Percentiles rank a stretch among this genome's conserved stretches.
Evolutionary conservation across 1,140 invertebrate species (phyloP).

Genomic region (Nasonia longicornis): DNA sequence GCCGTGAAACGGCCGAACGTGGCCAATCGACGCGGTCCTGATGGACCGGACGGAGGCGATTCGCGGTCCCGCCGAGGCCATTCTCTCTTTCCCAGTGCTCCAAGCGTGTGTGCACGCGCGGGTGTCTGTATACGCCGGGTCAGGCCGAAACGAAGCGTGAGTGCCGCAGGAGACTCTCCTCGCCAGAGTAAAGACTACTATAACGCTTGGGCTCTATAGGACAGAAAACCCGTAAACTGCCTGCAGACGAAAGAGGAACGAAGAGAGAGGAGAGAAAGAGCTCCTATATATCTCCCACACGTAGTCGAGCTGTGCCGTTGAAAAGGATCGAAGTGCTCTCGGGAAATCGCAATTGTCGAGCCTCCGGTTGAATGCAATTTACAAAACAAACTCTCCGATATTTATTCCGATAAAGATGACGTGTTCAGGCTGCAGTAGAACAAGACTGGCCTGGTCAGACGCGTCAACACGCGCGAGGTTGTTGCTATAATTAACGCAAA

Average conservation of each 20-base stretch:
- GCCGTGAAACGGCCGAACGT: constrained; percentile 31
- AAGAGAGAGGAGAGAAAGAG: neutral
- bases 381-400: too few relatives aligned
- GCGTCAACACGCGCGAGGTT: neutral
- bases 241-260: constrained; percentile 6
- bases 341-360: constrained; percentile 3
- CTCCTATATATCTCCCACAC: neutral
- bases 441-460: neutral
- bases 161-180: neutral
- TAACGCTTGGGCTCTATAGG: neutral
- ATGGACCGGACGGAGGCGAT: constrained; percentile 42
- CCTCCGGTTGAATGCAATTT: neutral
- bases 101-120: neutral
- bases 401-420: too few relatives aligned
- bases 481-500: neutral
- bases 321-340: constrained; percentile 29
- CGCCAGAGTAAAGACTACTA: constrained; percentile 5
- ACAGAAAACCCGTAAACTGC: constrained; percentile 26
- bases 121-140: neutral
- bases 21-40: constrained; percentile 34
- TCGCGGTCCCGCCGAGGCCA: constrained; percentile 18
- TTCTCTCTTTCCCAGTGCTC: neutral
- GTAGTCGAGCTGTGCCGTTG: neutral
- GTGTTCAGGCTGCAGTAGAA: neutral
- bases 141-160: neutral